Evolutionary conservation across 2,888 invertebrate genomes (phyloP), one percentile per base, ranked within the genome.

Genomic region (Drosophila gaucha): DNA sequence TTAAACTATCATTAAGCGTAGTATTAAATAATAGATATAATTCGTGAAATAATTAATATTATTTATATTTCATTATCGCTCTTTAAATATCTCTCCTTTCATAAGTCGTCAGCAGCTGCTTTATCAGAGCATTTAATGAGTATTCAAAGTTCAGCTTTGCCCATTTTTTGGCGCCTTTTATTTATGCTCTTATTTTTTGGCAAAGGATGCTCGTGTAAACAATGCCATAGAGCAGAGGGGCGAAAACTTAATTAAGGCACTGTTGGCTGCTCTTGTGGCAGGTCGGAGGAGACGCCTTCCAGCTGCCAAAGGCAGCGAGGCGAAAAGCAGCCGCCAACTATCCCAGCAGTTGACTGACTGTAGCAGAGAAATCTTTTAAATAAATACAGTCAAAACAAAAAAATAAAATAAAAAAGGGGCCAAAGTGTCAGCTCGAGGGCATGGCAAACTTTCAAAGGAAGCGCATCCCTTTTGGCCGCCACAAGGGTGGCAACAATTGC

Each of bases 161-260:
- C 49, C 47, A 67, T 64, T 64, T 77, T 64, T 51, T 46, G 10
- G 1, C 1, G 24, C 50, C 59, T 68, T 68, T 68, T 77, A 71
- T 78, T 82, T 78, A 74, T 60, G 51, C 59, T 44, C 58, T 50
- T 62, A 68, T 75, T 72, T n/a, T 77, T 79, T 69, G 58, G 64
- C 59, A 51, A 64, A 46, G 41, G 41, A 38, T 30, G 50, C 46
- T 14, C 49, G 38, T 58, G 71, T 56, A 75, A 82, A 80, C 67
- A 77, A 70, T 63, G 56, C 62, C 64, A 62, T 49, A 59, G 59
- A 57, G 66, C 36, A 33, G 20, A 55, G 64, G 49, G 46, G 60
- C 46, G 52, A 80, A 41, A 85, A 83, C 82, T 85, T 85, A 83
- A 85, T 83, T 85, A 83, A 78, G 77, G 67, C 66, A 51, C 65